phyloP scores from a whole-genome alignment of 2,888 invertebrate genomes.

The Pyrgus malvae region DNA sequence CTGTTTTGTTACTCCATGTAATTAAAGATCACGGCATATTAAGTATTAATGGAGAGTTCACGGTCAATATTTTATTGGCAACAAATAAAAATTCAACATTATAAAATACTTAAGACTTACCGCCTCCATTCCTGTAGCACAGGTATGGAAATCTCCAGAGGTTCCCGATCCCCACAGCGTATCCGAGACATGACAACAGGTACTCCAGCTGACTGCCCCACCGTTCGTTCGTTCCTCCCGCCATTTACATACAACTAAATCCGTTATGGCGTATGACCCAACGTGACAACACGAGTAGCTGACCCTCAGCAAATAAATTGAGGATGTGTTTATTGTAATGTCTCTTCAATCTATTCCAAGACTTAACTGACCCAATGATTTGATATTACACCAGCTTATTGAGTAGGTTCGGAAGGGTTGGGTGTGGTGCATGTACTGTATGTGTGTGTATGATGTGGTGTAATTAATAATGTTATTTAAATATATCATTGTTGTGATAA shows the following conservation, averaged over 20 bases:
- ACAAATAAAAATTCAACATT: too few species aligned
- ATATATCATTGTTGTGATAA: too few species aligned
- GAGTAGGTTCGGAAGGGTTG: too few species aligned
- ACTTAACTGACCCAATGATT: not conserved
- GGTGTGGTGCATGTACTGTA: too few species aligned
- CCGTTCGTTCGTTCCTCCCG: slow-evolving; percentile 76
- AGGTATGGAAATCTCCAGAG: slow-evolving; percentile 94
- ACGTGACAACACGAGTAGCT: slow-evolving; percentile 6
- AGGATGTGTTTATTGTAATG: slow-evolving; percentile 44
- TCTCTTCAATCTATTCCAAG: slow-evolving; percentile 5
- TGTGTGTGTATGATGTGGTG: too few species aligned
- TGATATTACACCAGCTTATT: not conserved
- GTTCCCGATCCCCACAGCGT: slow-evolving; percentile 93
- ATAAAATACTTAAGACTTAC: slow-evolving; percentile 64
- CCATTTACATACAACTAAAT: slow-evolving; percentile 48
- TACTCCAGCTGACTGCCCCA: slow-evolving; percentile 91
- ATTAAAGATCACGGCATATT: too few species aligned
- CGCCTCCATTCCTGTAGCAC: slow-evolving; percentile 93
- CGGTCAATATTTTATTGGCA: too few species aligned
- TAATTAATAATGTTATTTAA: too few species aligned
- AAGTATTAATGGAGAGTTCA: too few species aligned
- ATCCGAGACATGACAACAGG: slow-evolving; percentile 90
- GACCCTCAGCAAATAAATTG: slow-evolving; percentile 41
- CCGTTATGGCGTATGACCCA: slow-evolving; percentile 39
- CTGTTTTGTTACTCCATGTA: too few species aligned